These are phyloP conservation scores for Vicugna pacos DNA, from an alignment of 2,113 vertebrate species.

Conservation along the genomic window DNA sequence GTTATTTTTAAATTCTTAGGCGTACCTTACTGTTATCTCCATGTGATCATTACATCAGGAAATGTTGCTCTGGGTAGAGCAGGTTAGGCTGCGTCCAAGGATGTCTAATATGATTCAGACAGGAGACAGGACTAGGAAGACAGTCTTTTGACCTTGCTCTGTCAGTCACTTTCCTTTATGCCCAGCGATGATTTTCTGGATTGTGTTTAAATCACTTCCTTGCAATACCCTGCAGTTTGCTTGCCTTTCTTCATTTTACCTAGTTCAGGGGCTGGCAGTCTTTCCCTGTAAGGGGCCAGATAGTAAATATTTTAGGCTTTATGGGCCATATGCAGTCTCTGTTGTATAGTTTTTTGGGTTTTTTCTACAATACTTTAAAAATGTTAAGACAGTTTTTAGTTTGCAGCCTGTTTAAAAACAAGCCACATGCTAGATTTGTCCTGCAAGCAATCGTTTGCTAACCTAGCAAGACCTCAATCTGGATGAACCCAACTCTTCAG, in stretches of 20 bases:
- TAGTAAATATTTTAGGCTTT: constrained; percentile 21
- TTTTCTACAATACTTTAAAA: background rate
- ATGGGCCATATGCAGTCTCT: background rate
- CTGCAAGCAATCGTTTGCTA: background rate
- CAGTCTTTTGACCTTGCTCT: background rate
- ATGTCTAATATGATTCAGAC: background rate
- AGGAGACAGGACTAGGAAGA: background rate
- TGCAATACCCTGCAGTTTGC: background rate
- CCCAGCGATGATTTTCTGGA: background rate
- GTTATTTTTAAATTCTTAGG: background rate
- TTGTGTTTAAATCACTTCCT: background rate
- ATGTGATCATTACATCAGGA: background rate
- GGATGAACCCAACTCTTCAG: background rate
- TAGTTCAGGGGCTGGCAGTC: background rate
- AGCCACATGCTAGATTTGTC: background rate
- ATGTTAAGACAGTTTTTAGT: background rate
- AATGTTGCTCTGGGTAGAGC: background rate
- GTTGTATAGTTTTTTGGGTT: background rate
- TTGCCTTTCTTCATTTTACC: background rate
- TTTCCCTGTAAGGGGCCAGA: background rate
- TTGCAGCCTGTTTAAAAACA: background rate
- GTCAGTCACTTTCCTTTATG: background rate
- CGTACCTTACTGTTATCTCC: background rate
- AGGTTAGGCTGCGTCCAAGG: background rate
- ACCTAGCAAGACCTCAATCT: background rate